These are phyloP conservation scores for Coryphaenoides rupestris DNA, from an alignment of 2,113 vertebrate genomes.

Conservation along the genomic window DNA sequence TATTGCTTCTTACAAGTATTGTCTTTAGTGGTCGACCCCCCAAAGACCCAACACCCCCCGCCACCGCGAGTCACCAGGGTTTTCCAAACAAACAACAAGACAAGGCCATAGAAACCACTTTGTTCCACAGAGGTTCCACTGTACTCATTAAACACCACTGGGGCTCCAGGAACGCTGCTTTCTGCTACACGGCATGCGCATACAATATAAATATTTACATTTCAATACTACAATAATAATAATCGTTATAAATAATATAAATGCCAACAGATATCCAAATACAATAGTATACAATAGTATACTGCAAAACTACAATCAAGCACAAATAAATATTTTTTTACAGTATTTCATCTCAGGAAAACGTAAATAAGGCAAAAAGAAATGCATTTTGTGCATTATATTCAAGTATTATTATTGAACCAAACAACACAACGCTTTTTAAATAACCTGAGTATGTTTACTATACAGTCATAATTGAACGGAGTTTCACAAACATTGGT, in stretches of 20 bases:
- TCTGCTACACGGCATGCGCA: constrained; percentile 40
- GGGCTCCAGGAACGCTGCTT: constrained; percentile 21
- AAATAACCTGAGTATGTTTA: constrained; percentile 48
- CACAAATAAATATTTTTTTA: neutral
- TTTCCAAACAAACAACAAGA: constrained; percentile 34
- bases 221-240: constrained; percentile 9
- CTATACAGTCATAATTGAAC: constrained; percentile 35
- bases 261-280: constrained; percentile 3
- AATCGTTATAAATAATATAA: constrained; percentile 19
- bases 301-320: constrained; percentile 24
- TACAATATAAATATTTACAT: constrained; percentile 27
- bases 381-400: too few species aligned
- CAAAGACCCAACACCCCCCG: too few species aligned
- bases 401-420: constrained; percentile 58
- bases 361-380: constrained; percentile 26
- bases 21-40: neutral
- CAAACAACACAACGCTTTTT: constrained; percentile 17
- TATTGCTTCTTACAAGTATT: constrained; percentile 32
- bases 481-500: constrained; percentile 4
- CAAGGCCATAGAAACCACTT: constrained; percentile 45
- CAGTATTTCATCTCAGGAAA: neutral
- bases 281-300: constrained; percentile 22
- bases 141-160: constrained; percentile 22
- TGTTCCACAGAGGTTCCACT: constrained; percentile 29
- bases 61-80: constrained; percentile 18